Base-by-base conservation (phyloP, 1,140 invertebrate species). In the Psix sp. region DNA sequence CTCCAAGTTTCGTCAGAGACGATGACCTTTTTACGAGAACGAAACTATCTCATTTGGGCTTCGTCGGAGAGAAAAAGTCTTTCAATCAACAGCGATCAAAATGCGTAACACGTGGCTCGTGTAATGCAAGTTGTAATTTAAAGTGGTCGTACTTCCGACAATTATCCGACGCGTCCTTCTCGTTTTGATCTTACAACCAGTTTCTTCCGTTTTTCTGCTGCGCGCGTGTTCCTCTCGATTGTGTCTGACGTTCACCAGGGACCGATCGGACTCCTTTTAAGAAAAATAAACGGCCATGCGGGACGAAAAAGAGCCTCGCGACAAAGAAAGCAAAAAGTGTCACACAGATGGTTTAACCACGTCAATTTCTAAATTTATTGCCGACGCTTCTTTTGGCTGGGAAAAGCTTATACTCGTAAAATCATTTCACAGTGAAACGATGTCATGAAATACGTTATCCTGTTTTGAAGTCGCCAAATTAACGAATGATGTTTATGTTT, bases 131-230 rank as follows among this genome's bases (percentile, higher is more conserved):
- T 17, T 63, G 52, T 52, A 63, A 72, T 72, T 72, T 54, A 17
- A 59, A 57, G 46, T 45, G 49, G 51, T 57, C 59, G 39, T 35
- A 56, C 45, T 72, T 72, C 67, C 67, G 67, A 72, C 59, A 52
- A 63, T 72, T 72, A 57, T 72, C 67, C 67, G 36, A 63, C 57
- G 31, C 59, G 67, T 72, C 67, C 67, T 72, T 72, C 67, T 63
- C 57, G 39, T 72, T 72, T 72, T 72, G 29, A 72, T 39, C 52
- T 39, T 56, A 62, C 45, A 57, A 72, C 59, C 67, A 63, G 57
- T 72, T 72, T 63, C 67, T 63, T 63, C 59, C 67, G 59, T 51
- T 72, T 72, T 70, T 70, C 35, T 51, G 16, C 46, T 33, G 21
- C 7, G 13, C 29, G 31, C 14, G 38, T 59, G 45, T n/a, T n/a